Base-by-base conservation (phyloP, 2,888 invertebrate species). In the Allygus modestus region DNA sequence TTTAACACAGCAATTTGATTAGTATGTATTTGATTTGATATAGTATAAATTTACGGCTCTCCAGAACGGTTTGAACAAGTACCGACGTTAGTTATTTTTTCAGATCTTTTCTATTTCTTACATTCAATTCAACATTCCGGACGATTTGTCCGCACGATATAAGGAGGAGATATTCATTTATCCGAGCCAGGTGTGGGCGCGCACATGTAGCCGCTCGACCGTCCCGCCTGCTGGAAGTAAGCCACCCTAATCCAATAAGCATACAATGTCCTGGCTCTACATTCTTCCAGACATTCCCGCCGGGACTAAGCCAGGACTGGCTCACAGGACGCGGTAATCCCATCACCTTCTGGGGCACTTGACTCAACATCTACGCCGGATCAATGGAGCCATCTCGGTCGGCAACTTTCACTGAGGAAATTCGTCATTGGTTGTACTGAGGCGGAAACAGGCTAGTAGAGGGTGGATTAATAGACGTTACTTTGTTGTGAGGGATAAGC, bases 211-310 rank as follows among this genome's bases (percentile, higher is more conserved):
- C 54, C 23, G 20, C 1, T 23, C 54, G 20, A 23, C 7, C 20
- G 20, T 23, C 2, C 7, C 46, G 51, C 4, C 51, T 79, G 79
- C 79, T 79, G 79, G 79, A 79, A 79, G 79, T 79, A 79, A 79
- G 51, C 79, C 58, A 31, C 79, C 54, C 58, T 79, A 79, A 79
- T 79, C 79, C 79, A 79, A 79, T 79, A 43, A 77, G 77, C 77
- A 77, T 77, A 77, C 77, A 77, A 77, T 77, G 51, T 77, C 77
- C 77, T 23, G 65, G 26, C 28, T n/a, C n/a, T 73, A 41, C 77
- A 77, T 77, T 77, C 77, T 77, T 77, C 77, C 28, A 77, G 77
- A 77, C 77, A 77, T 77, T 77, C 77, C 46, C 28, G 46, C 37
- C 77, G 5, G 20, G 43, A n/a, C n/a, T n/a, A n/a, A n/a, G n/a